Conservation (phyloP, 1,140 invertebrate species). For the Euschistus heros region DNA sequence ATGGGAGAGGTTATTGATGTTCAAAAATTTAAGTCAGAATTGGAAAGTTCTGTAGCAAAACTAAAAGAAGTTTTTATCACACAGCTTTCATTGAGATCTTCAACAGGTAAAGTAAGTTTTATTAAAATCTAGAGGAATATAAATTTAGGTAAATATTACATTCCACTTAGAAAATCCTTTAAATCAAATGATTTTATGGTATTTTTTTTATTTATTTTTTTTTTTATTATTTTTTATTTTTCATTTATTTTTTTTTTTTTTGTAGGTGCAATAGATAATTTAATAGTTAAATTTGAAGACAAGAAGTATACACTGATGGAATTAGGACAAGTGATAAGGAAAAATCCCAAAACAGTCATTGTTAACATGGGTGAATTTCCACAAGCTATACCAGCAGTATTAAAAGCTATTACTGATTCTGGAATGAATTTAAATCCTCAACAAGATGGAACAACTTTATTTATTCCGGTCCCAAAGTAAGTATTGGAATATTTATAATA, state of each 20-base stretch:
- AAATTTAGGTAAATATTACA: too few relatives aligned
- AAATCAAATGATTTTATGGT: too few relatives aligned
- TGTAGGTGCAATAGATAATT: conserved; percentile 61
- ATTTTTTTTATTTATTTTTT: too few relatives aligned
- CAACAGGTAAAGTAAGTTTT: conserved; percentile 40
- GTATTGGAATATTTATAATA: too few relatives aligned
- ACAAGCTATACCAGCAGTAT: conserved; percentile 64
- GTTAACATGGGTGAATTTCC: conserved; percentile 75
- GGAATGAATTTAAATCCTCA: conserved; percentile 90
- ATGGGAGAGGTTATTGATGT: conserved; percentile 59
- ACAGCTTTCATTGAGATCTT: conserved; percentile 61
- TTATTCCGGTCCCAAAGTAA: conserved; percentile 78
- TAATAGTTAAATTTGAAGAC: conserved; percentile 64
- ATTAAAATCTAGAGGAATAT: too few relatives aligned
- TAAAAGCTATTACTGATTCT: conserved; percentile 62
- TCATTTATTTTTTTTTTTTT: conserved; percentile 26
- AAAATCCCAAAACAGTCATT: conserved; percentile 74
- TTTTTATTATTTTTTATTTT: too few relatives aligned
- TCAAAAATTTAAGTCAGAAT: conserved; percentile 51
- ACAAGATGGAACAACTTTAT: conserved; percentile 83
- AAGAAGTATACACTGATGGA: conserved; percentile 77
- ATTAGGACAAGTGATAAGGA: conserved; percentile 74
- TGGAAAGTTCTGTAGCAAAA: conserved; percentile 51
- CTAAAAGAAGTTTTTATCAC: conserved; percentile 71
- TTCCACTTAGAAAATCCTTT: too few relatives aligned